Percentiles rank a stretch among this genome's conserved stretches.
Evolutionary conservation across 2,888 invertebrate genomes (phyloP).

Genomic region (Drosophila mimetica): DNA sequence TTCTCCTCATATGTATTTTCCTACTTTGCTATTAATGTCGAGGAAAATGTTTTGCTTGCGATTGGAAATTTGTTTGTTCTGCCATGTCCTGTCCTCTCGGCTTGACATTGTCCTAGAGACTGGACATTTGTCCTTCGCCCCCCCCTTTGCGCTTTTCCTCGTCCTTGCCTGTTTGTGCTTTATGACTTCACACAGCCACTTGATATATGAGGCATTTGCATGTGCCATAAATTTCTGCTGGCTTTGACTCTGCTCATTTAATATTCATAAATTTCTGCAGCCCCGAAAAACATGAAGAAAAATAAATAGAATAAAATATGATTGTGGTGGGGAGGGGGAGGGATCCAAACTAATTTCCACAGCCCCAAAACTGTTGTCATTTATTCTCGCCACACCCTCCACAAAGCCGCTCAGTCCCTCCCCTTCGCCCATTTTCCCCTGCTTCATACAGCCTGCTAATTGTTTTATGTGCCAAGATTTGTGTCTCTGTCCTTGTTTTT

Average conservation of each 20-base stretch:
- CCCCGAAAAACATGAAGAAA: slow-evolving; percentile 39
- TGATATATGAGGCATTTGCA: slow-evolving; percentile 77
- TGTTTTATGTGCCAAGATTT: slow-evolving; percentile 79
- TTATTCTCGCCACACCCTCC: slow-evolving; percentile 57
- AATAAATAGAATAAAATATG: slow-evolving; percentile 47
- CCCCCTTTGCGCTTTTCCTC: slow-evolving; percentile 19
- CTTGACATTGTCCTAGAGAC: slow-evolving; percentile 31
- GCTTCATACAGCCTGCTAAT: slow-evolving; percentile 64
- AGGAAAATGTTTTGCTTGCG: slow-evolving; percentile 70
- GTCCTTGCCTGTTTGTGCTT: slow-evolving; percentile 31
- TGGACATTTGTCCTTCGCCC: slow-evolving; percentile 37
- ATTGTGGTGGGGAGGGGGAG: slow-evolving; percentile 1
- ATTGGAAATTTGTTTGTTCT: slow-evolving; percentile 74
- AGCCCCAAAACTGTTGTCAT: slow-evolving; percentile 60
- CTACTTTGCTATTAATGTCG: slow-evolving; percentile 69
- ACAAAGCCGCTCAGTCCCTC: slow-evolving; percentile 17
- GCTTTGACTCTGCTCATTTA: slow-evolving; percentile 63
- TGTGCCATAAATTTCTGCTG: slow-evolving; percentile 72
- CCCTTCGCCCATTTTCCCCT: slow-evolving; percentile 7
- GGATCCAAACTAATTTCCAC: slow-evolving; percentile 63
- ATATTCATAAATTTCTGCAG: slow-evolving; percentile 75
- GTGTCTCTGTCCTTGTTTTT: slow-evolving; percentile 65
- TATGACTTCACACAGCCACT: slow-evolving; percentile 67
- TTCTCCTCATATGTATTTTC: slow-evolving; percentile 32
- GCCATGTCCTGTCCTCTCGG: slow-evolving; percentile 32